phyloP scores from a whole-genome alignment of 2,113 vertebrate species.

The Pitta sordida region DNA sequence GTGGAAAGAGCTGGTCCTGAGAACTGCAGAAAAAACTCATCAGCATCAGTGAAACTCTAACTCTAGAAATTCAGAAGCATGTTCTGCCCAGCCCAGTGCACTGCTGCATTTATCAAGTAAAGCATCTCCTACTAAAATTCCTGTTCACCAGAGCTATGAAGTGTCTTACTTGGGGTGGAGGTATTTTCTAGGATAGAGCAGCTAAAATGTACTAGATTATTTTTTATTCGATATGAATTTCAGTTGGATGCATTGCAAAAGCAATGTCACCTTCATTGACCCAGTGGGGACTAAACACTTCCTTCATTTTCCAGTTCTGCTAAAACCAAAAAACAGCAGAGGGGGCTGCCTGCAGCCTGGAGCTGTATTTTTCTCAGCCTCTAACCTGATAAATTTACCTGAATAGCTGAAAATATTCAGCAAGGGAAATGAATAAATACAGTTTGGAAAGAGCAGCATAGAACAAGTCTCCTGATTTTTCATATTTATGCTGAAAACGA shows the following conservation, averaged over 20 bases:
- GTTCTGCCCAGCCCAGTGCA: background rate
- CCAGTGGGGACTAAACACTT: background rate
- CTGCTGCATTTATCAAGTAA: background rate
- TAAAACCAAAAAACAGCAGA: background rate
- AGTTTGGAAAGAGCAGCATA: background rate
- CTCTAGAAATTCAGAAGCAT: background rate
- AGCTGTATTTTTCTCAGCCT: background rate
- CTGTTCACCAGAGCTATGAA: background rate
- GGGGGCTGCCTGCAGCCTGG: background rate
- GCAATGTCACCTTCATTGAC: background rate
- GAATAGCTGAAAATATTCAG: background rate
- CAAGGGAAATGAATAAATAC: background rate
- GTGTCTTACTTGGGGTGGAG: background rate
- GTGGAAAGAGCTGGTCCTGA: fast-evolving
- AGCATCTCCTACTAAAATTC: background rate
- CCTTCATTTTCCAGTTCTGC: background rate
- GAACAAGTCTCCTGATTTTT: background rate
- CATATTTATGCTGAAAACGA: background rate
- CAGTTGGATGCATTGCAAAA: background rate
- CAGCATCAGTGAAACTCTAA: background rate
- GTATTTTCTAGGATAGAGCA: background rate
- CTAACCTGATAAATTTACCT: background rate
- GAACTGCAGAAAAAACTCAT: background rate
- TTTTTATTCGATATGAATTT: background rate
- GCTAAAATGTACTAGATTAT: background rate